Base-by-base conservation (phyloP, 2,888 invertebrate genomes). In the Pollenia griseotomentosa region DNA sequence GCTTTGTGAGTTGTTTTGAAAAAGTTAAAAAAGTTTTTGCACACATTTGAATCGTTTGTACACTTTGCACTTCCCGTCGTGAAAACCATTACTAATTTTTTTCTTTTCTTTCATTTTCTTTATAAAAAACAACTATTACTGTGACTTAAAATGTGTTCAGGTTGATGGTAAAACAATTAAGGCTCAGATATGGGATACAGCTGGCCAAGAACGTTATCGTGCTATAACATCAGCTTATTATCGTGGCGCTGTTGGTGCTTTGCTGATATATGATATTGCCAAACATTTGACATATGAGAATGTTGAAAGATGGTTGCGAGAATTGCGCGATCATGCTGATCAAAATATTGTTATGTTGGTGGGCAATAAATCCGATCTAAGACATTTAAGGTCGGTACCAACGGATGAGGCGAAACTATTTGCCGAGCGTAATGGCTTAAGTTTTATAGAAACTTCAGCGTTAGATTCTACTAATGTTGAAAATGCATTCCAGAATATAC, bases 391-490 rank as follows among this genome's bases (percentile, higher is more conserved):
- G 92, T 99, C 99, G 88, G 99, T 99, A 90, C 98, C 99, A 82
- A 99, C 99, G 90, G 99, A 99, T 93, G 99, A 99, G 94, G 99
- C 99, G 90, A 98, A 97, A 95, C 96, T 97, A 71, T 99, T 99
- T 94, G 99, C 99, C 92, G 99, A 99, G 95, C 96, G 95, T 93
- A 98, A 99, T 94, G 97, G 97, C 91, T 96, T 99, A 92, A 98
- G 98, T 93, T 99, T 99, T 95, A 99, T 99, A 94, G 99, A 99
- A 95, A 99, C 99, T 89, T 99, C 99, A 90, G 99, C 99, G 90
- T 95, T 99, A 93, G 99, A 99, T 95, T 99, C 99, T 90, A 99
- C 99, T 91, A 99, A 99, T 94, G 99, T 99, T 92, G 99, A 99
- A 95, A 97, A 98, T 92, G 99, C 99, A 94, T 99, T 99, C 96